These are phyloP conservation scores for Xyliphius kryptos DNA, from an alignment of 2,113 vertebrate species.

Conservation along the genomic window DNA sequence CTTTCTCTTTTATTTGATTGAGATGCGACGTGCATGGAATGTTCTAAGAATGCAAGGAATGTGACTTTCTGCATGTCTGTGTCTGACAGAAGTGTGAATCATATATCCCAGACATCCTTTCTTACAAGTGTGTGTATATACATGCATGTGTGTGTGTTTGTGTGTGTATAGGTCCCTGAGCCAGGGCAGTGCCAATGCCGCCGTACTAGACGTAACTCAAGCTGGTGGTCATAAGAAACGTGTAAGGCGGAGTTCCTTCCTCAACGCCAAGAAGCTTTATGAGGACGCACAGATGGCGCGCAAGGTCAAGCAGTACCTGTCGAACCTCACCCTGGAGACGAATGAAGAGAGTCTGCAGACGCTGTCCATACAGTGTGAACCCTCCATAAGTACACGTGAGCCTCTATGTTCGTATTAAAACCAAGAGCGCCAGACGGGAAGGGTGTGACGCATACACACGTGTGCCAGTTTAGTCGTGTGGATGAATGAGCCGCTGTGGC, in stretches of 20 bases:
- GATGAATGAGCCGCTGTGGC: too few species aligned
- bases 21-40: slow-evolving; percentile 54
- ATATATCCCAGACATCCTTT: slow-evolving; percentile 5
- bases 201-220: slow-evolving; percentile 89
- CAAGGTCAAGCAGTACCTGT: slow-evolving; percentile 93
- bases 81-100: slow-evolving; percentile 22
- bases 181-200: slow-evolving; percentile 87
- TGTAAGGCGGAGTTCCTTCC: slow-evolving; percentile 94
- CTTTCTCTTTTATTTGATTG: too few species aligned
- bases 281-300: slow-evolving; percentile 98
- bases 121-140: not conserved
- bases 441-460: too few species aligned
- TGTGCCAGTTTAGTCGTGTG: too few species aligned
- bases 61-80: slow-evolving; percentile 53
- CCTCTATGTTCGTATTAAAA: too few species aligned
- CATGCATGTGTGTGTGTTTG: slow-evolving; percentile 11
- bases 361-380: slow-evolving; percentile 86
- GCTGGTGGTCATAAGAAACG: slow-evolving; percentile 92
- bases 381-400: slow-evolving; percentile 89
- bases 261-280: slow-evolving; percentile 97
- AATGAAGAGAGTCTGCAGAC: slow-evolving; percentile 95
- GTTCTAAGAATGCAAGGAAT: slow-evolving; percentile 53
- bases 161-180: slow-evolving; percentile 78
- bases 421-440: too few species aligned
- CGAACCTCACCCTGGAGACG: slow-evolving; percentile 85